These are phyloP conservation scores for Actias luna DNA, from an alignment of 2,888 invertebrate genomes.

Conservation along the genomic window DNA sequence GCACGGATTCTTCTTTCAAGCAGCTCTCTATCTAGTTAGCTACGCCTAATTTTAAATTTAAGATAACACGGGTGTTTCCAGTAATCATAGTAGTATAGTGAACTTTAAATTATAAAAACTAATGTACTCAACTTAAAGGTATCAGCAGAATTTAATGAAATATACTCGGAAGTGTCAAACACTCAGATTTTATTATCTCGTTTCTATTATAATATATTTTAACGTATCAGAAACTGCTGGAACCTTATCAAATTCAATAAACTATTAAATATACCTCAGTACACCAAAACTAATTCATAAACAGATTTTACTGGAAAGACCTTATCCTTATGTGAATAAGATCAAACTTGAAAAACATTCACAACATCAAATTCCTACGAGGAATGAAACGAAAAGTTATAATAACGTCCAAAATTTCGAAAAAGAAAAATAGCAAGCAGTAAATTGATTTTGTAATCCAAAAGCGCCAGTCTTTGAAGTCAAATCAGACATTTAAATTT, in stretches of 20 bases:
- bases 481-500: slow-evolving; percentile 39
- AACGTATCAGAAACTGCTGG: slow-evolving; percentile 10
- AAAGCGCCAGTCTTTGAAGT: slow-evolving; percentile 75
- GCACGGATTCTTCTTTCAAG: slow-evolving; percentile 80
- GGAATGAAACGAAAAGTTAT: slow-evolving; percentile 80
- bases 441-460: slow-evolving; percentile 67
- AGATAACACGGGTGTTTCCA: slow-evolving; percentile 66
- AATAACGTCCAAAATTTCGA: slow-evolving; percentile 48
- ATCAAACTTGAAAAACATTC: slow-evolving; percentile 62
- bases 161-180: slow-evolving; percentile 19
- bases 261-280: not conserved
- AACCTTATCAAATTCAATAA: not conserved
- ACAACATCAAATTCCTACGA: slow-evolving; percentile 72
- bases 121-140: slow-evolving; percentile 7
- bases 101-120: not conserved
- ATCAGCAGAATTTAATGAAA: slow-evolving; percentile 21
- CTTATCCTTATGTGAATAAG: slow-evolving; percentile 65
- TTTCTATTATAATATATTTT: too few relatives aligned
- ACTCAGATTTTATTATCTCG: too few relatives aligned
- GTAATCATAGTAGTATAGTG: slow-evolving; percentile 23
- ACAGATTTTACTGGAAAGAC: slow-evolving; percentile 67
- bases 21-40: slow-evolving; percentile 76
- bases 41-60: slow-evolving; percentile 78
- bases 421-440: slow-evolving; percentile 44
- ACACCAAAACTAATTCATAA: not conserved